Percentiles rank a stretch among this genome's conserved stretches.
phyloP scores from a whole-genome alignment of 1,140 invertebrate species.

The Papilio machaon region DNA sequence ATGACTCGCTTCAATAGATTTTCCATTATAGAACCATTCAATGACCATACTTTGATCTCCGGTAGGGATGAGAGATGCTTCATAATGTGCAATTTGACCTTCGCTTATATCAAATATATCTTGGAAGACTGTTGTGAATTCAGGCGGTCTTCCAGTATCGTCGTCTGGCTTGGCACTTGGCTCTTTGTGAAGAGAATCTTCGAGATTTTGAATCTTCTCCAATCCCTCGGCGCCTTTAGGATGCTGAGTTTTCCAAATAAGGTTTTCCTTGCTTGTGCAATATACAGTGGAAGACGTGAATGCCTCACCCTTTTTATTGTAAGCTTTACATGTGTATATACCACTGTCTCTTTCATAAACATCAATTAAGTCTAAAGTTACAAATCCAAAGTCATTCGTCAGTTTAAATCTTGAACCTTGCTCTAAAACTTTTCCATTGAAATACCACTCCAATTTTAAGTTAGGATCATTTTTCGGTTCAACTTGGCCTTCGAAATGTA shows the following conservation, averaged over 20 bases:
- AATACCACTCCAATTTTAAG: slow-evolving; percentile 96
- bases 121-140: slow-evolving; percentile 94
- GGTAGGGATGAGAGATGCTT: slow-evolving; percentile 95
- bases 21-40: slow-evolving; percentile 98
- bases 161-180: slow-evolving; percentile 86
- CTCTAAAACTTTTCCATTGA: slow-evolving; percentile 93
- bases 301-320: slow-evolving; percentile 93
- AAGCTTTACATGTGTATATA: slow-evolving; percentile 95
- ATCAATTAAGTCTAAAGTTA: slow-evolving; percentile 94
- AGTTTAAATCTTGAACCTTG: slow-evolving; percentile 93
- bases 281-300: slow-evolving; percentile 95
- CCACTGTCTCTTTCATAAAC: slow-evolving; percentile 97
- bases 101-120: slow-evolving; percentile 91
- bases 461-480: slow-evolving; percentile 98
- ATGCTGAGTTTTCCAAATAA: slow-evolving; percentile 95
- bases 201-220: slow-evolving; percentile 94
- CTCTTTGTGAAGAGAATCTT: slow-evolving; percentile 90
- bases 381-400: slow-evolving; percentile 96
- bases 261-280: slow-evolving; percentile 90
- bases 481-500: slow-evolving; percentile 96
- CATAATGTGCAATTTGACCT: slow-evolving; percentile 96
- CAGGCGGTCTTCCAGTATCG: slow-evolving; percentile 91
- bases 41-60: slow-evolving; percentile 98
- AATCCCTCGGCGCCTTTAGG: slow-evolving; percentile 95
- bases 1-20: slow-evolving; percentile 93